Evolutionary conservation across 2,797 vertebrate species (phyloP).

Genomic region (Uromys caudimaculatus): DNA sequence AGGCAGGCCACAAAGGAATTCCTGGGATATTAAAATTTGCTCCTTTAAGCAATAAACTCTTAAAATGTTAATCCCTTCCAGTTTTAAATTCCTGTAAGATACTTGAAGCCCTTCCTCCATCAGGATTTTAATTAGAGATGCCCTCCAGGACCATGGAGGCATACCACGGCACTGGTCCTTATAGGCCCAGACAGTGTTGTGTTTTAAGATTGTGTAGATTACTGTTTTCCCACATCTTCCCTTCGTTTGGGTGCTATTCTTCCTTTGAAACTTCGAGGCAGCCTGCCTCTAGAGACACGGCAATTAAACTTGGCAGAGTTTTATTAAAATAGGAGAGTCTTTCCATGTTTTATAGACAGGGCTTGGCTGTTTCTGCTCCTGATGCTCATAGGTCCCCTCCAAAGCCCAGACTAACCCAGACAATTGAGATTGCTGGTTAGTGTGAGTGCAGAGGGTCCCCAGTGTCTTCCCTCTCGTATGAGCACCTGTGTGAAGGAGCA

Average conservation of each 20-base stretch:
- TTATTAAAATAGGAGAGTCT: slow-evolving; percentile 12
- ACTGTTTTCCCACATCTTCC: neutral
- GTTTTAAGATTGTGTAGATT: neutral
- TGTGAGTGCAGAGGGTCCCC: neutral
- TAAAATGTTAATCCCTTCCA: slow-evolving; percentile 61
- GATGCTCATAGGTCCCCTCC: neutral
- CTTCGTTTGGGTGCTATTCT: neutral
- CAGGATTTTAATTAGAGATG: neutral
- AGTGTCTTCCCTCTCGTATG: neutral
- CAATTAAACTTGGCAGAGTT: neutral
- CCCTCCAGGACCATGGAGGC: neutral
- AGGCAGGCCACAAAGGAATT: slow-evolving; percentile 52
- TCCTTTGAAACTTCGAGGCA: neutral
- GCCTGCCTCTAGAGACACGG: neutral
- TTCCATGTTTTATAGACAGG: neutral
- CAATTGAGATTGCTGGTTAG: neutral
- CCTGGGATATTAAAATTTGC: slow-evolving; percentile 49
- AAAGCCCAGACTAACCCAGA: neutral
- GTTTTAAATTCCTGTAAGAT: slow-evolving; percentile 58
- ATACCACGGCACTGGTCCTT: neutral
- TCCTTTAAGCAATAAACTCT: slow-evolving; percentile 61
- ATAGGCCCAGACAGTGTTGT: neutral
- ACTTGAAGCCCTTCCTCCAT: slow-evolving; percentile 16
- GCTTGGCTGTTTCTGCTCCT: too few species aligned
- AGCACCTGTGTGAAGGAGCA: neutral